Evolutionary conservation across 2,113 vertebrate genomes (phyloP).

Genomic region (Xiphophorus hellerii): DNA sequence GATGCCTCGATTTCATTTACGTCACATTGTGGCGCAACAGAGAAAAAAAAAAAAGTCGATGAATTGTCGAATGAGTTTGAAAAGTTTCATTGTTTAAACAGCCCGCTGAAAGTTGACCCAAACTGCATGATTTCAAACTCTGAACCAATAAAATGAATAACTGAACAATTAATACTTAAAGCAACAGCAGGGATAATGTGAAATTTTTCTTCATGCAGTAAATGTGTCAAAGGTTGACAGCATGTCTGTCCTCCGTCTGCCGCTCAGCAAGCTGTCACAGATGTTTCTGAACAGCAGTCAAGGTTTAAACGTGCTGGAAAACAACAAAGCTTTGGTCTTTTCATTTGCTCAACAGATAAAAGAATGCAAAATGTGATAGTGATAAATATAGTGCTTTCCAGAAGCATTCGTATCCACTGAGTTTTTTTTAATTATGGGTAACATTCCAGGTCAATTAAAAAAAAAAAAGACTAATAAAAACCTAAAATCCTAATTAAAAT

Average conservation of each 20-base stretch:
- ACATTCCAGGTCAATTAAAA: background rate
- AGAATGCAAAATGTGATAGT: slow-evolving; percentile 26
- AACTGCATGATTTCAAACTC: slow-evolving; percentile 9
- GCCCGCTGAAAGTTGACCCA: slow-evolving; percentile 14
- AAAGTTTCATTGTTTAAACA: slow-evolving; percentile 5
- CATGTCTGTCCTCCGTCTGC: slow-evolving; percentile 19
- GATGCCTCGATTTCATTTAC: background rate
- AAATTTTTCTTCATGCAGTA: slow-evolving; percentile 9
- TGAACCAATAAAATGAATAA: background rate
- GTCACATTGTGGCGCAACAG: background rate
- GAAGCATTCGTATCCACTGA: background rate
- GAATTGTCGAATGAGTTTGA: slow-evolving; percentile 16
- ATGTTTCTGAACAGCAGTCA: slow-evolving; percentile 63
- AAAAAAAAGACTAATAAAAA: no score
- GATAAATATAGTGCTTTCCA: slow-evolving; percentile 11
- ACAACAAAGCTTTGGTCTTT: slow-evolving; percentile 53
- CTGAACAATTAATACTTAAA: background rate
- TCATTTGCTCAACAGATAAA: slow-evolving; percentile 28
- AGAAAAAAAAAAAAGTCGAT: slow-evolving; percentile 12
- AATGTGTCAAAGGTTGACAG: slow-evolving; percentile 30
- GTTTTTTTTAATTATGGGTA: background rate
- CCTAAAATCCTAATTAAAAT: background rate
- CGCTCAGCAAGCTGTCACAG: slow-evolving; percentile 59
- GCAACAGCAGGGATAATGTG: background rate
- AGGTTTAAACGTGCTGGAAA: slow-evolving; percentile 60